A percentile compares a stretch with the other conserved stretches of the same genome.
These are phyloP conservation scores for Progne subis DNA, from an alignment of 2,113 vertebrate species.

Conservation along the genomic window DNA sequence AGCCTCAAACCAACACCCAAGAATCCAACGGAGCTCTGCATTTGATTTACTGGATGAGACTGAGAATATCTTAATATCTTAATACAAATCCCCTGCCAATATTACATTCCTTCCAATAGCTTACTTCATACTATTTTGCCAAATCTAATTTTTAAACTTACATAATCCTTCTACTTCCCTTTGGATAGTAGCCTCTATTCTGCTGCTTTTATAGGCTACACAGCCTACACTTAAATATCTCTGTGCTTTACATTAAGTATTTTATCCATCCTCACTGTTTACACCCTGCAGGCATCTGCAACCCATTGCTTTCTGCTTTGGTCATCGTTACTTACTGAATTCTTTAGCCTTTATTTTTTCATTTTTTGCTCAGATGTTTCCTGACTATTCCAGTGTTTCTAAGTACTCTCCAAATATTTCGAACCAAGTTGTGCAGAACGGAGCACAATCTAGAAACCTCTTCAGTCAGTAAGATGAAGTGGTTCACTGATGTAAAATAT, in stretches of 20 bases:
- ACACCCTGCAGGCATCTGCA: not conserved
- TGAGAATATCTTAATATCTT: not conserved
- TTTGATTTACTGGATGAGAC: not conserved
- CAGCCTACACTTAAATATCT: not conserved
- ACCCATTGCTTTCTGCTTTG: not conserved
- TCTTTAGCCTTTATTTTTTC: not conserved
- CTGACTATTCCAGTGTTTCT: not conserved
- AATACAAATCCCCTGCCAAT: not conserved
- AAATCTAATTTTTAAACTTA: conserved; percentile 17
- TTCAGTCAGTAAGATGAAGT: not conserved
- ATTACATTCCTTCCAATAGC: not conserved
- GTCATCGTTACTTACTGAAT: not conserved
- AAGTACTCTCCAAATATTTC: not conserved
- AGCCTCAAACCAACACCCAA: not conserved
- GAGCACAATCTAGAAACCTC: not conserved
- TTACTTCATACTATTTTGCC: not conserved
- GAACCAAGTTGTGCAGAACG: not conserved
- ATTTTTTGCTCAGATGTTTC: not conserved
- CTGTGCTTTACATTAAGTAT: not conserved
- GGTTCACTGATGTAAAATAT: not conserved
- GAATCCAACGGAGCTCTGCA: not conserved
- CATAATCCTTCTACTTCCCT: not conserved
- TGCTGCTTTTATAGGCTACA: not conserved
- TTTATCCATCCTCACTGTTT: not conserved
- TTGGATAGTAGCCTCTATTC: not conserved